A percentile compares a stretch with the other conserved stretches of the same genome.
Evolutionary conservation across 1,140 invertebrate species (phyloP).

Genomic region (Radopholus similis): DNA sequence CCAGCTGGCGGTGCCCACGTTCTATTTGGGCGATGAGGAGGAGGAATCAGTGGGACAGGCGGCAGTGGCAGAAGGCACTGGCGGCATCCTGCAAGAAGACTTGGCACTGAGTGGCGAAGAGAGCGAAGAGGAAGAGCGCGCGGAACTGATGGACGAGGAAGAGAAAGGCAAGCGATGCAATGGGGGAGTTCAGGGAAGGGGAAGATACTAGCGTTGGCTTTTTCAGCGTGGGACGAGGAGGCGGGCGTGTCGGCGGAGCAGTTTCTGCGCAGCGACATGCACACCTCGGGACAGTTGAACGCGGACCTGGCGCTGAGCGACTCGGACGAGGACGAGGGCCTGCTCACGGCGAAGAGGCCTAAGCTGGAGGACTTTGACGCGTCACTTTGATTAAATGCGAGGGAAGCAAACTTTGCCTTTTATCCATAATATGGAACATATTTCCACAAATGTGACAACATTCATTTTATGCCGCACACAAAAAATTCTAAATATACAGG

Average conservation of each 20-base stretch:
- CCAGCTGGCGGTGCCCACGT: too few species aligned
- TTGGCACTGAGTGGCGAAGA: constrained; percentile 16
- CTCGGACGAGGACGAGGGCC: constrained; percentile 25
- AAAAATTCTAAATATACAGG: too few species aligned
- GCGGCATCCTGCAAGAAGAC: constrained; percentile 29
- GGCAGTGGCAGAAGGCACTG: too few species aligned
- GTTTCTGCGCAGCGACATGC: constrained; percentile 31
- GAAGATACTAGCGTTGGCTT: background rate
- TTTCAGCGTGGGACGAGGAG: constrained; percentile 11
- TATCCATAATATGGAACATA: too few species aligned
- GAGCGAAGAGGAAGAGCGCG: constrained; percentile 2
- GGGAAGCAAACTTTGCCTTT: too few species aligned
- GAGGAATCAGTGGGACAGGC: background rate
- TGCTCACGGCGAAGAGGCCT: constrained; percentile 20
- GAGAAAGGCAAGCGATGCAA: background rate
- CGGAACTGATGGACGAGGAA: constrained; percentile 19
- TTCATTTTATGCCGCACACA: too few species aligned
- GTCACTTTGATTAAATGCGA: background rate
- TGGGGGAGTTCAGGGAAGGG: background rate
- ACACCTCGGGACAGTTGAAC: constrained; percentile 29
- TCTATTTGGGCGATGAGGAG: background rate
- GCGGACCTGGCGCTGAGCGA: constrained; percentile 36
- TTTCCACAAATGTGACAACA: too few species aligned
- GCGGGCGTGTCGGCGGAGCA: background rate
- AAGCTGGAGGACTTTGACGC: constrained; percentile 25